A percentile compares a stretch with the other conserved stretches of the same genome.
Conservation (phyloP, 2,797 vertebrate genomes). For the Paguma larvata region DNA sequence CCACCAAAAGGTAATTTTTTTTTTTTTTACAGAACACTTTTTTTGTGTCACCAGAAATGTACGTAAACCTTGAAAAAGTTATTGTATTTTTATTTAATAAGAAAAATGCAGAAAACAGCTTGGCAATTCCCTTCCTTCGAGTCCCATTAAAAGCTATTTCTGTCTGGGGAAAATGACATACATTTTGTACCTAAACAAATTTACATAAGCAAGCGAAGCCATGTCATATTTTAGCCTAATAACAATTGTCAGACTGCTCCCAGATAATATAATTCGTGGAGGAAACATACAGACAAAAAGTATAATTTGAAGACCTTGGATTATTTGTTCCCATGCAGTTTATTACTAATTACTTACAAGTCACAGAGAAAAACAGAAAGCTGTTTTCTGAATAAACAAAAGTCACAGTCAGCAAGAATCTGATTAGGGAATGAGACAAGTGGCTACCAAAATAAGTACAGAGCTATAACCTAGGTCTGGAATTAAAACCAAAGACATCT, state of each 20-base stretch:
- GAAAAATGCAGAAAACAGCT: slow-evolving; percentile 45
- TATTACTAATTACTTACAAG: slow-evolving; percentile 54
- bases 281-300: slow-evolving; percentile 60
- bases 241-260: slow-evolving; percentile 48
- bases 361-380: slow-evolving; percentile 46
- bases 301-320: slow-evolving; percentile 6
- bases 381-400: slow-evolving; percentile 53
- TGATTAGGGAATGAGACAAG: not conserved
- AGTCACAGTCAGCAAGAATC: slow-evolving; percentile 32
- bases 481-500: slow-evolving; percentile 48
- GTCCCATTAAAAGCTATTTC: slow-evolving; percentile 60
- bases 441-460: slow-evolving; percentile 44
- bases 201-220: slow-evolving; percentile 50
- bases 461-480: not conserved
- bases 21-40: slow-evolving; percentile 16
- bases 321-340: slow-evolving; percentile 47
- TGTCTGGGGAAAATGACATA: slow-evolving; percentile 21
- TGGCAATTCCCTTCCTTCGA: slow-evolving; percentile 9
- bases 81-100: slow-evolving; percentile 57
- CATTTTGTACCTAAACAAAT: slow-evolving; percentile 62
- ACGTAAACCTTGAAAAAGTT: not conserved
- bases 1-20: slow-evolving; percentile 30
- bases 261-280: slow-evolving; percentile 52
- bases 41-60: not conserved
- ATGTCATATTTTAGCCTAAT: slow-evolving; percentile 69